Base-by-base conservation (phyloP, 1,140 invertebrate genomes). In the Eriocheir sinensis region DNA sequence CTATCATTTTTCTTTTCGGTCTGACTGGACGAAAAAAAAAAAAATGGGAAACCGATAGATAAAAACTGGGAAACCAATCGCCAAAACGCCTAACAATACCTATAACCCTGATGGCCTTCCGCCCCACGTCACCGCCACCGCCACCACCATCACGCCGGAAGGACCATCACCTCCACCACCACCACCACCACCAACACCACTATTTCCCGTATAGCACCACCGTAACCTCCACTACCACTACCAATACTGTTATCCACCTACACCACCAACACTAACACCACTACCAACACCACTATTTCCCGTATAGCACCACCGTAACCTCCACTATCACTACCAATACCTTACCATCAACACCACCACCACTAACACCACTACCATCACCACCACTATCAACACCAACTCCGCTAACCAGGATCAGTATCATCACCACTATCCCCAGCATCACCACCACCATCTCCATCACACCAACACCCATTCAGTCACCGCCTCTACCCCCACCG, bases 21-120 rank as follows among this genome's bases (percentile, higher is more conserved):
- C 60, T 48, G n/a, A 21, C 30, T 44, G 27, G n/a, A 15, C 36
- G 15, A 89, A 89, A 44, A n/a, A 40, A 44, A 89, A 21, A 89
- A 89, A 30, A 89, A n/a, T n/a, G n/a, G n/a, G 21, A 72, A 72
- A 72, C 60, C n/a, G 60, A 72, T 72, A 72, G 8, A 72, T 72
- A 72, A 72, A 72, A 72, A 72, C 12, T n/a, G 60, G n/a, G 60
- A 72, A 72, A 72, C 21, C 60, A 72, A 72, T 72, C 60, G n/a
- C 4, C 60, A 21, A 3, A 72, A 72, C 60, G 60, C 60, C 60
- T 72, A 8, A 72, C 60, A 72, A 72, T 72, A 72, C 60, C 60
- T 72, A 72, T 72, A 12, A 72, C 17, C 27, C 27, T 60, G 6
- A 72, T 21, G 0, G 27, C 12, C 27, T 21, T 1, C 60, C 60